Percentiles rank a stretch among this genome's conserved stretches.
Evolutionary conservation across 2,888 invertebrate species (phyloP).

Genomic region (Liposcelis brunnea): DNA sequence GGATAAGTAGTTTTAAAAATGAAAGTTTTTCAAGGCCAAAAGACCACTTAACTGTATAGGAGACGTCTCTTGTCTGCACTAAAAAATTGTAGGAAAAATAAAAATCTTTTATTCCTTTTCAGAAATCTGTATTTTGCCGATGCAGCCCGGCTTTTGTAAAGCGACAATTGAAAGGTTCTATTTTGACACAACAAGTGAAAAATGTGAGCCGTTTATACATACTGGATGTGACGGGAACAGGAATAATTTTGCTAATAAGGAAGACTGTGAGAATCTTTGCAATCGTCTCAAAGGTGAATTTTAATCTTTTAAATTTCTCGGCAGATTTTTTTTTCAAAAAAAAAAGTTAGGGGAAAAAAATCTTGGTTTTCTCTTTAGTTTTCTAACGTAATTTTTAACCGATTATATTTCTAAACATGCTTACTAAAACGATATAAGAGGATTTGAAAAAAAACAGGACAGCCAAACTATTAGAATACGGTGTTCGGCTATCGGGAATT

Average conservation of each 20-base stretch:
- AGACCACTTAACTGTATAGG: no score
- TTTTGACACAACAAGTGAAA: constrained; percentile 29
- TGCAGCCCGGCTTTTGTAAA: constrained; percentile 33
- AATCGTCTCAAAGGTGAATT: constrained; percentile 37
- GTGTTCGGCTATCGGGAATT: constrained; percentile 4
- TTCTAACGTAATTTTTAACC: constrained; percentile 11
- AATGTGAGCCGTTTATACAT: constrained; percentile 35
- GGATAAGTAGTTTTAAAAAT: no score
- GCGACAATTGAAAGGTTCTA: constrained; percentile 36
- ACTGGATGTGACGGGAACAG: constrained; percentile 48
- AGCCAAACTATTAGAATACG: background rate
- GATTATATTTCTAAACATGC: no score
- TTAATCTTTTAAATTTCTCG: background rate
- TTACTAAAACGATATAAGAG: background rate
- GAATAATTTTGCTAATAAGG: constrained; percentile 70
- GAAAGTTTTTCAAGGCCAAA: no score
- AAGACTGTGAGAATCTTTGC: constrained; percentile 59
- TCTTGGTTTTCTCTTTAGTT: background rate
- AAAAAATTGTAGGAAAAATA: no score
- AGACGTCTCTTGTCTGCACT: no score
- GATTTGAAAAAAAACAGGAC: constrained; percentile 4
- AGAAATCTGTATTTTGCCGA: background rate
- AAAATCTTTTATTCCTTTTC: no score
- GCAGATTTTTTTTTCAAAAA: background rate
- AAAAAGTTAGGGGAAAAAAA: constrained; percentile 3